Base-by-base conservation (phyloP, 2,113 vertebrate species). In the Gallinago paraguaiae region DNA sequence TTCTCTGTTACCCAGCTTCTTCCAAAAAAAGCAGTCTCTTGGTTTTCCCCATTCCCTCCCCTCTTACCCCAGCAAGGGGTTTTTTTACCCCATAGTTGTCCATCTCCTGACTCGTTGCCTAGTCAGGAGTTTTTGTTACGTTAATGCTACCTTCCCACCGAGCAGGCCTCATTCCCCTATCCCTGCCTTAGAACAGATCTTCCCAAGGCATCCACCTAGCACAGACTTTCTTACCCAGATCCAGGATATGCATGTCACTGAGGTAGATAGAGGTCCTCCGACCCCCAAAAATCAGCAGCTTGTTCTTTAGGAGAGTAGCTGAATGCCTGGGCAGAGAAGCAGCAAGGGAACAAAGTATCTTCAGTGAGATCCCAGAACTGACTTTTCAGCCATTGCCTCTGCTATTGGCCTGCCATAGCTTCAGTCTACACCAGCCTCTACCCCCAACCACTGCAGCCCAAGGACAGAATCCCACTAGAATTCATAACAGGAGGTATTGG, bases 261-360 rank as follows among this genome's bases (percentile, higher is more conserved):
- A 99, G 97, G 90, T 98, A 99, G 37, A 98, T 79, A 30, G 98
- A 97, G 9, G 98, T 98, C 65, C 96, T 98, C 45, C 63, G 95
- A 19, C 99, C 99, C 18, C 98, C 99, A 92, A 99, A 99, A 97
- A 99, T 98, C 19, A 99, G 53, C 72, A 99, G 64, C 65, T 98
- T 99, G 75, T 99, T 97, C 61, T 97, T 98, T 64, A 99, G 92
- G 33, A 99, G 97, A 24, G 98, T 98, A 87, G 98, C 98, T 11
- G 98, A 98, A 95, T 99, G 99, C 81, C 97, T 98, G 54, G 18
- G 39, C 17, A 92, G 56, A 80, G 33, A 91, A 59, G 43, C 19
- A 75, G 17, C 41, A 65, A 90, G 63, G 50, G 7, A 82, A 79
- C 45, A 86, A 92, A 92, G 63, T 6, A 54, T 30, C 51, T 69